phyloP scores from a whole-genome alignment of 2,113 vertebrate species.

The Talpa occidentalis region DNA sequence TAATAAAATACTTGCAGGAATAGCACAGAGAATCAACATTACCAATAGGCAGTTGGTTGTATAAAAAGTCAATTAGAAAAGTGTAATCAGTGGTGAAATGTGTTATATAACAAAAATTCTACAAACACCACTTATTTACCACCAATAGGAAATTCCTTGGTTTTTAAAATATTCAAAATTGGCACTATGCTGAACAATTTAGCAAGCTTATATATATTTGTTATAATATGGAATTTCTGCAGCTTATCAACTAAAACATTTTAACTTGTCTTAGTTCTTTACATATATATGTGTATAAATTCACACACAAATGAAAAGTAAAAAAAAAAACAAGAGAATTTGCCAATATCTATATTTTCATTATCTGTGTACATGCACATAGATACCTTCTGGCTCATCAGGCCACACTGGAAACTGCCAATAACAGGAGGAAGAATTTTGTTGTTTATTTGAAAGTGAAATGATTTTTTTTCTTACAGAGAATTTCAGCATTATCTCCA shows the following conservation, averaged over 20 bases:
- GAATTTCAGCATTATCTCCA: constrained; percentile 81
- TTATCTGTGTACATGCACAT: constrained; percentile 82
- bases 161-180: constrained; percentile 82
- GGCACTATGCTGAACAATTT: constrained; percentile 75
- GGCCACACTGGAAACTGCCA: constrained; percentile 84
- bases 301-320: constrained; percentile 85
- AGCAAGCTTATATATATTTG: constrained; percentile 80
- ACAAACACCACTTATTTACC: constrained; percentile 61
- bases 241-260: constrained; percentile 74
- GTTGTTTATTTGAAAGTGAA: constrained; percentile 73
- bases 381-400: constrained; percentile 84
- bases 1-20: neutral
- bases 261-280: constrained; percentile 77
- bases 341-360: constrained; percentile 79
- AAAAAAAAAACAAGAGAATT: constrained; percentile 73
- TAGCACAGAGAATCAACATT: neutral
- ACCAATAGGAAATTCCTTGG: constrained; percentile 84
- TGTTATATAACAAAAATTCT: neutral
- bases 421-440: constrained; percentile 83
- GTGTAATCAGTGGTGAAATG: neutral
- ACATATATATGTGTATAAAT: constrained; percentile 72
- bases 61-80: neutral
- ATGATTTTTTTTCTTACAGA: constrained; percentile 45
- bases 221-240: constrained; percentile 83
- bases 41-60: neutral